These are phyloP conservation scores for Dromas ardeola DNA, from an alignment of 2,113 vertebrate genomes.

Conservation along the genomic window DNA sequence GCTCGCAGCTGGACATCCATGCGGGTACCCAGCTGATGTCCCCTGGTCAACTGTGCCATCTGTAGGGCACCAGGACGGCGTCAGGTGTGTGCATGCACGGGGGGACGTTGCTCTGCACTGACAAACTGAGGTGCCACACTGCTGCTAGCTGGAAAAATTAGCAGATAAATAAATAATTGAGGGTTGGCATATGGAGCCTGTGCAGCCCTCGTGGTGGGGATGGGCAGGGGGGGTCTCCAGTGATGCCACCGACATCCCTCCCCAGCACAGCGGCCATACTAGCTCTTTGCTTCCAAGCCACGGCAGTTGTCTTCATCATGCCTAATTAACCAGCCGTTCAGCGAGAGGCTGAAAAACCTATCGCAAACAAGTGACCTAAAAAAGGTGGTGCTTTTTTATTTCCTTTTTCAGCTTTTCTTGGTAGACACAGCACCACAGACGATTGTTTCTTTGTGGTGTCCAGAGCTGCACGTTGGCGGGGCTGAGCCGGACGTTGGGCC, in stretches of 20 bases:
- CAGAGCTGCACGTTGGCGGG: rapidly evolving
- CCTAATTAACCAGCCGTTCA: background rate
- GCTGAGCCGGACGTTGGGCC: background rate
- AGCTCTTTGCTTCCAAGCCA: background rate
- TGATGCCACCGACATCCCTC: background rate
- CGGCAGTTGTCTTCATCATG: background rate
- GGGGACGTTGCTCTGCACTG: background rate
- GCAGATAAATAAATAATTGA: background rate
- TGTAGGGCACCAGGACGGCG: background rate
- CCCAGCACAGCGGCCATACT: background rate
- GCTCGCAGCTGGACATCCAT: background rate
- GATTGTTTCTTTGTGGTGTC: background rate
- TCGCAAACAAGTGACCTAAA: background rate
- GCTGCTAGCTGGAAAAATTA: background rate
- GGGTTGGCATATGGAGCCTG: background rate
- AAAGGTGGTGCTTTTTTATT: background rate
- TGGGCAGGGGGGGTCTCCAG: background rate
- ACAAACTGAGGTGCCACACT: no score
- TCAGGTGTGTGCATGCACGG: no score
- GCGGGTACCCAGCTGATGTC: background rate
- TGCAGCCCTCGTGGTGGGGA: background rate
- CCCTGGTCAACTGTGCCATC: rapidly evolving
- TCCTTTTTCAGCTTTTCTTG: background rate
- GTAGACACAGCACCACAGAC: rapidly evolving
- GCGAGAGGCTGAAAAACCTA: background rate